Evolutionary conservation across 2,113 vertebrate species (phyloP).

Genomic region (Orcinus orca): DNA sequence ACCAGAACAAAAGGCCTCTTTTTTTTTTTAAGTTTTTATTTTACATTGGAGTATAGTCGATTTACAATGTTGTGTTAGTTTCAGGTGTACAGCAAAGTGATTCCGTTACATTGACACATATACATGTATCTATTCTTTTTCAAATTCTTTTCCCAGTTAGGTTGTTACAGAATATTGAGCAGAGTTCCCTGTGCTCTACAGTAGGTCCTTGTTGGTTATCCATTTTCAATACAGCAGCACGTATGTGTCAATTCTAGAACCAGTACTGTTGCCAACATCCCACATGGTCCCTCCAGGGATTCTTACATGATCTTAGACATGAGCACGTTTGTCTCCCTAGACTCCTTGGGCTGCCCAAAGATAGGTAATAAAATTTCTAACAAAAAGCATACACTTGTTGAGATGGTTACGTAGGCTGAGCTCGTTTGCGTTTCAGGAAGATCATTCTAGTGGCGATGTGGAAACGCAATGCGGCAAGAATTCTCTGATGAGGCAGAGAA

Average conservation of each 20-base stretch:
- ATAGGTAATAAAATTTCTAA: fast-evolving
- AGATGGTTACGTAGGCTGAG: fast-evolving
- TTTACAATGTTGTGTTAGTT: no score
- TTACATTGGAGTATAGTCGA: no score
- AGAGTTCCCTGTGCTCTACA: no score
- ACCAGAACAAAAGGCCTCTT: background rate
- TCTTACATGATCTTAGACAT: background rate
- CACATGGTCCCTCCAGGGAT: fast-evolving
- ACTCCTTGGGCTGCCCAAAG: background rate
- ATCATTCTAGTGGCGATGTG: fast-evolving
- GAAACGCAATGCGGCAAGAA: fast-evolving
- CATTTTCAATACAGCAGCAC: no score
- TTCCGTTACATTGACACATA: no score
- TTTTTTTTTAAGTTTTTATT: no score
- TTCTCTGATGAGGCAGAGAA: no score
- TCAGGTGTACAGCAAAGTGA: no score
- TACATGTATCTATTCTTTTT: no score
- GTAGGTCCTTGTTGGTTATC: no score
- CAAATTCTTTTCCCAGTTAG: no score
- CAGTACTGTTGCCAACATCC: fast-evolving
- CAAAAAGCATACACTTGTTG: background rate
- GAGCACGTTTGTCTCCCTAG: background rate
- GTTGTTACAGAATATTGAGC: no score
- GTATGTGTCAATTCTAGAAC: background rate
- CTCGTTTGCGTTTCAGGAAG: background rate